Base-by-base conservation (phyloP, 1,140 invertebrate species). In the Dendroctonus ponderosae region DNA sequence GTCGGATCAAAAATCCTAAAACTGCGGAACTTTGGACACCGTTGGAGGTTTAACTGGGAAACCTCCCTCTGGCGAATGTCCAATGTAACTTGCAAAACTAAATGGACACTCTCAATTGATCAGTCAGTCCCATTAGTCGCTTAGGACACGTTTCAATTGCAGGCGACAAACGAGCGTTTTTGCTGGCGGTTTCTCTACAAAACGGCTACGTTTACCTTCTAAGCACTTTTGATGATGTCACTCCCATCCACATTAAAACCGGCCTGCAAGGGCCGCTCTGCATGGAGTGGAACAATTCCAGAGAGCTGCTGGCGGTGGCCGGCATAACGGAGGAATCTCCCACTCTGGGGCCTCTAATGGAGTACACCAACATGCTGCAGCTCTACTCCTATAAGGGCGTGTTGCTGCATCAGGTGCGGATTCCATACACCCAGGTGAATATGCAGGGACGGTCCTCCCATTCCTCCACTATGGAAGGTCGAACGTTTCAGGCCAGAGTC, bases 251-350 rank as follows among this genome's bases (percentile, higher is more conserved):
- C 61, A 88, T 98, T 66, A 84, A 88, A 72, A 97, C 94, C 0
- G 88, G 88, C 4, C 87, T 89, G 72, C 90, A 91, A 49, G 79
- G 81, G 38, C 88, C 89, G 2, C 78, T 93, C 52, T 87, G 89
- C 69, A 92, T 97, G 81, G 95, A 98, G 80, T 98, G 96, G 96
- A 94, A 93, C 51, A 98, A 97, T 78, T 95, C 93, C 0, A 88
- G 93, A 39, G 93, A 97, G 77, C 79, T 96, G 40, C 81, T 98
- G 15, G 95, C 94, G 2, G 93, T 97, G 0, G 94, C 93, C n/a
- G 96, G 96, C 14, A 88, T 77, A 61, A 79, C 76, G 41, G 66
- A 68, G 7, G 74, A 78, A 62, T 67, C 76, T 3, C 79, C 77
- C 50, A 78, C 79, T 2, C 51, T 75, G 26, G 78, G 78, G 39